Conservation (phyloP, 2,888 invertebrate species). For the Lomographa bimaculata region DNA sequence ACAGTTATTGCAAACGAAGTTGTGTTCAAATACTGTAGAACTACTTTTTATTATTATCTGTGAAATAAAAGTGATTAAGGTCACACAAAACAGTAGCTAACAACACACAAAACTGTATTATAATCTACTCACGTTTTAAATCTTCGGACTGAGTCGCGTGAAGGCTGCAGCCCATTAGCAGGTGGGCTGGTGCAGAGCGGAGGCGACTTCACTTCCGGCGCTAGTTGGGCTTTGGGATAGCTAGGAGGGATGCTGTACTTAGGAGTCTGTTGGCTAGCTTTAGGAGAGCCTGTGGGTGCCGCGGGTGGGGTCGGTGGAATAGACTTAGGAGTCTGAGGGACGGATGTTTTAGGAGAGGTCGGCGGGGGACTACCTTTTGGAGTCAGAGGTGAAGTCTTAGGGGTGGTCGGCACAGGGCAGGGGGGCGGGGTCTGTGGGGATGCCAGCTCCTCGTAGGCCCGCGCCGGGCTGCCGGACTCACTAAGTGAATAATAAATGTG, state of each 20-base stretch:
- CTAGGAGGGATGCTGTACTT: slow-evolving; percentile 38
- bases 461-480: slow-evolving; percentile 75
- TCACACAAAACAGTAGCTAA: slow-evolving; percentile 23
- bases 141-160: slow-evolving; percentile 68
- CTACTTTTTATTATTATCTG: too few species aligned
- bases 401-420: slow-evolving; percentile 21
- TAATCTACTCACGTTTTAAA: slow-evolving; percentile 81
- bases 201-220: slow-evolving; percentile 60
- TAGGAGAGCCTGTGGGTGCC: slow-evolving; percentile 38
- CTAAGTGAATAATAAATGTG: slow-evolving; percentile 40
- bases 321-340: slow-evolving; percentile 29
- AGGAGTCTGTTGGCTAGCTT: slow-evolving; percentile 8
- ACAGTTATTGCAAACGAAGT: too few species aligned
- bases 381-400: slow-evolving; percentile 32
- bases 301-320: slow-evolving; percentile 38
- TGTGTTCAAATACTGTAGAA: too few species aligned
- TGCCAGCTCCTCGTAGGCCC: slow-evolving; percentile 68
- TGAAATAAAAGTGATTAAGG: too few species aligned
- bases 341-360: slow-evolving; percentile 27
- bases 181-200: slow-evolving; percentile 74
- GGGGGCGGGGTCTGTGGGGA: slow-evolving; percentile 69
- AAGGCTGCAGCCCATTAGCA: slow-evolving; percentile 60
- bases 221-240: slow-evolving; percentile 36
- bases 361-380: slow-evolving; percentile 27
- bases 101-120: too few species aligned